Conservation (phyloP, 2,888 invertebrate genomes). For the Podabrus alpinus region DNA sequence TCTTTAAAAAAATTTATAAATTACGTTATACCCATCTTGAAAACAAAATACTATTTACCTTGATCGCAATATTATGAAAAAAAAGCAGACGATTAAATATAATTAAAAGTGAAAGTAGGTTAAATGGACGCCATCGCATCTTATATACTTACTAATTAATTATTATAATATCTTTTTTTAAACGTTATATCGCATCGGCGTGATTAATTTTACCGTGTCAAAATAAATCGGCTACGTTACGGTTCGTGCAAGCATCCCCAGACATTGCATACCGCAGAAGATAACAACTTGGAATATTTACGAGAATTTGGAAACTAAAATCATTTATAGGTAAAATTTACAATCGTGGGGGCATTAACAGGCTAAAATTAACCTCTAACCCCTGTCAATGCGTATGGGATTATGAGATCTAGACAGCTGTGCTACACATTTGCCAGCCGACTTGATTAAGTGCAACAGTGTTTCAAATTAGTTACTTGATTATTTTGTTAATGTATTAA, state of each 20-base stretch:
- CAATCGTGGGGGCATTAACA: slow-evolving; percentile 23
- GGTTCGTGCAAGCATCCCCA: neutral
- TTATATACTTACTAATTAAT: neutral
- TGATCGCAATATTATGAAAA: neutral
- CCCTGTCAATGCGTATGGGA: slow-evolving; percentile 50
- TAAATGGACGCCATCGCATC: slow-evolving; percentile 5
- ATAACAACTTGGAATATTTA: neutral
- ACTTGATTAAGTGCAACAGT: slow-evolving; percentile 30
- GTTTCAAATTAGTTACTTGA: slow-evolving; percentile 36
- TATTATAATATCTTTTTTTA: neutral
- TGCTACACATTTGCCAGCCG: slow-evolving; percentile 49
- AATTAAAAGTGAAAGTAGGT: slow-evolving; percentile 15
- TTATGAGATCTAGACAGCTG: slow-evolving; percentile 55
- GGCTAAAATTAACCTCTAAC: slow-evolving; percentile 54
- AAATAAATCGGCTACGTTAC: neutral
- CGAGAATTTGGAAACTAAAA: neutral
- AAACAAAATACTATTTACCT: neutral
- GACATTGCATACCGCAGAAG: neutral
- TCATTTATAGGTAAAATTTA: neutral
- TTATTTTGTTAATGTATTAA: slow-evolving; percentile 38
- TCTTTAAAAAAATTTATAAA: neutral
- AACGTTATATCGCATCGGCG: neutral
- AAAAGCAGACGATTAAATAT: neutral
- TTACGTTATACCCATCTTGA: neutral
- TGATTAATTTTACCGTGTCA: slow-evolving; percentile 5